A percentile compares a stretch with the other conserved stretches of the same genome.
Evolutionary conservation across 2,113 vertebrate genomes (phyloP).

Genomic region (Acrocephalus kingi): DNA sequence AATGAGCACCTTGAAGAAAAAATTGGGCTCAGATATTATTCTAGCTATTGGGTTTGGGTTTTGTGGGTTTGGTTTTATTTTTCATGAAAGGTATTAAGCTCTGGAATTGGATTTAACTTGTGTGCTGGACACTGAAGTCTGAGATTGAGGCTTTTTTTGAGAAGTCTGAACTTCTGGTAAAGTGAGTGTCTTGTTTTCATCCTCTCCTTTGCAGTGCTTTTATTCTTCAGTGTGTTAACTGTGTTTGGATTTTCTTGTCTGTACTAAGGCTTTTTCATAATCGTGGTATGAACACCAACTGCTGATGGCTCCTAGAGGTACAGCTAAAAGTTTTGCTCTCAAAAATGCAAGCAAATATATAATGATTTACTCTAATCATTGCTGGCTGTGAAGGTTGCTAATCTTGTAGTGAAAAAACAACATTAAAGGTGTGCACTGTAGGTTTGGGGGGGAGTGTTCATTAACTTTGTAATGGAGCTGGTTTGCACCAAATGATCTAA

Average conservation of each 20-base stretch:
- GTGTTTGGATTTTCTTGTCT: neutral
- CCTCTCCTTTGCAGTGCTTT: neutral
- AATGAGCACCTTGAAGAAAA: neutral
- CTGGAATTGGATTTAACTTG: neutral
- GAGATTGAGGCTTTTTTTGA: neutral
- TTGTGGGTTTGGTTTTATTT: neutral
- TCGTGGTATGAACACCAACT: rapidly evolving
- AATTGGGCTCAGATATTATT: neutral
- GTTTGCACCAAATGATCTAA: neutral
- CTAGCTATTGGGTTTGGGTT: rapidly evolving
- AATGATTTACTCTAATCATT: neutral
- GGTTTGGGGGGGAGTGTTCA: neutral
- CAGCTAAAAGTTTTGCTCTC: neutral
- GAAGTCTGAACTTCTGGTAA: neutral
- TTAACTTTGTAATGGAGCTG: neutral
- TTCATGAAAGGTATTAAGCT: neutral
- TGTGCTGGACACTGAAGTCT: neutral
- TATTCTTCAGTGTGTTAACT: neutral
- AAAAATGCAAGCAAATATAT: neutral
- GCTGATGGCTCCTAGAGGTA: neutral
- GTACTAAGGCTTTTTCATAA: neutral
- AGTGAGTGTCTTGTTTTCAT: neutral
- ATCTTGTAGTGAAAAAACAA: neutral
- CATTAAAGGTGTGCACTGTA: rapidly evolving
- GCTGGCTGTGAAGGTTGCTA: neutral